Evolutionary conservation across 92 coral and sea anemone species (phyloP), one percentile per base, ranked within the genome.

Genomic region (Actinostola sp.): DNA sequence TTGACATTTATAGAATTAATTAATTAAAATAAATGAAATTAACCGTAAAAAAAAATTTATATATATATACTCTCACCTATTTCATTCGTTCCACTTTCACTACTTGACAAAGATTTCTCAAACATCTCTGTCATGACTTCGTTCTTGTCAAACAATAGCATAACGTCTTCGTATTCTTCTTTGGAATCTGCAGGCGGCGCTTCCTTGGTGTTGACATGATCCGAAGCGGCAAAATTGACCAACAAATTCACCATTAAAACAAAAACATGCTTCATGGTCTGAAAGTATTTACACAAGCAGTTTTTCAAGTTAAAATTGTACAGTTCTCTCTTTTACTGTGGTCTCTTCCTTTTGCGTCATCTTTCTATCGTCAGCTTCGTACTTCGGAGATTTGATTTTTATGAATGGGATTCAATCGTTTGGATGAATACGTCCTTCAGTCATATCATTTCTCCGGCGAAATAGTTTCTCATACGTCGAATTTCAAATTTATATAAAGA

Each of bases 91-190:
- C 59, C 59, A 23, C 4, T n/a, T 53, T 23, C 59, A 25, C 59
- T 5, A 2, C 27, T 20, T 53, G 23, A 1, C 35, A 27, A 66
- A 42, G 72, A 24, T 27, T 48, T 51, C 3, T 66, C 72, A 11
- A 66, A 46, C 72, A 66, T 66, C 55, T 44, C 28, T 14, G 27
- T 27, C 58, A 66, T 28, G 10, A 29, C 10, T 26, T 66, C 72
- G 45, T 66, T 48, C 27, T 66, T 31, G 34, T 66, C 72, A 1
- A 66, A 8, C 32, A 66, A 46, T 2, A 66, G 14, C 11, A 48
- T 19, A 16, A 66, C 26, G n/a, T 66, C 58, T 9, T 34, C 24
- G 13, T 26, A 45, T 7, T 66, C 36, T 33, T 66, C 29, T 25
- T 53, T 19, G 30, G 30, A 13, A 3, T 53, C 25, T 28, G 5